Evolutionary conservation across 2,113 vertebrate genomes (phyloP), one percentile per base, ranked within the genome.

Genomic region (Oryzias javanicus): DNA sequence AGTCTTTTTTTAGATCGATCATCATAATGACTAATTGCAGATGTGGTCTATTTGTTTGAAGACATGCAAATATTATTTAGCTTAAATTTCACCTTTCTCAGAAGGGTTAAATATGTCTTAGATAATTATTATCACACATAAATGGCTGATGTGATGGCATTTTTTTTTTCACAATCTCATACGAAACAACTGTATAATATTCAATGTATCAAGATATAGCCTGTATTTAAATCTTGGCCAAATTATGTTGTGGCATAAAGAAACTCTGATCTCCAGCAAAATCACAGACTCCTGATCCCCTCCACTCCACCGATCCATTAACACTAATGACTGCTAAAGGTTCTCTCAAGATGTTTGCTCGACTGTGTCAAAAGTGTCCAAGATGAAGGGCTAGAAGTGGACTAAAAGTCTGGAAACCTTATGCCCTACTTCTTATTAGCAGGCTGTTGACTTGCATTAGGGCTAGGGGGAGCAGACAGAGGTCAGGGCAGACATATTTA

Each of bases 401-500:
- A 71, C 19, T 55, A 44, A 70, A 44, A 25, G 51, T 73, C 69
- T 68, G 72, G n/a, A 67, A 64, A 63, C 59, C 85, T 87, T 85
- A 88, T 88, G 69, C 61, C 74, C 73, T 51, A 82, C 80, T 69
- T 87, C 78, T 85, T 92, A 91, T 92, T 89, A 91, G 87, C 85
- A 82, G 86, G 86, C 83, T 75, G 76, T 79, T 92, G 91, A 92
- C 81, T 88, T 86, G 90, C 88, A 86, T 71, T 91, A 90, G 90
- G 87, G 74, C 79, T 88, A 86, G 67, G 78, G 91, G 49, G 91
- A 18, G 73, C 72, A 82, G 63, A 63, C 55, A 88, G 86, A 88
- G 86, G 87, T 92, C 91, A 92, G 84, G 77, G 78, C 78, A 92
- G 91, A 92, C 91, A 87, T 93, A 93, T 94, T 92, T 91, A 94